These are phyloP conservation scores for Kryptolebias ocellatus DNA, from an alignment of 2,797 vertebrate species.

Conservation along the genomic window DNA sequence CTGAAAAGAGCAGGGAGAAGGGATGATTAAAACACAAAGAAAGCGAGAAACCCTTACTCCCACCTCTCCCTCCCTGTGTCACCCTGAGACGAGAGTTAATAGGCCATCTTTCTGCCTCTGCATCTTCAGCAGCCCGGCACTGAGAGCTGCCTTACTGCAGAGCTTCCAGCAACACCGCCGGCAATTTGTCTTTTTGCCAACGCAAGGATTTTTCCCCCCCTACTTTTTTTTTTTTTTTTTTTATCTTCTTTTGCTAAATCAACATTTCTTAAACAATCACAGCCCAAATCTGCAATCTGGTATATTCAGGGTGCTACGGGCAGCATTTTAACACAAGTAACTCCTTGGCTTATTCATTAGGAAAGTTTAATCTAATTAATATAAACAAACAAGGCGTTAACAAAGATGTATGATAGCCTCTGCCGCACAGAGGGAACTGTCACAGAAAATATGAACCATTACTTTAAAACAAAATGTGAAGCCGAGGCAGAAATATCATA, in stretches of 20 bases:
- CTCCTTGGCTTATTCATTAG: slow-evolving; percentile 34
- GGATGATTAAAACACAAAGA: slow-evolving; percentile 37
- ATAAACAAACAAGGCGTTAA: slow-evolving; percentile 36
- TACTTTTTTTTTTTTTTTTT: slow-evolving; percentile 16
- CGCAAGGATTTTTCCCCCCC: slow-evolving; percentile 12
- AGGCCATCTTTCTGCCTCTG: slow-evolving; percentile 54
- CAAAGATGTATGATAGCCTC: slow-evolving; percentile 11
- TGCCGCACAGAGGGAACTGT: neutral
- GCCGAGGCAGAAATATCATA: too few relatives aligned
- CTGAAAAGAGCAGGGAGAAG: slow-evolving; percentile 8
- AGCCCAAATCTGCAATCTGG: slow-evolving; percentile 33
- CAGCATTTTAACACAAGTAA: slow-evolving; percentile 35
- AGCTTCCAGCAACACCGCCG: slow-evolving; percentile 56
- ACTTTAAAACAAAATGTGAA: neutral
- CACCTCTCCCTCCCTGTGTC: slow-evolving; percentile 46
- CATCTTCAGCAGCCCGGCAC: slow-evolving; percentile 49
- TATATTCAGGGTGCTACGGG: slow-evolving; percentile 21
- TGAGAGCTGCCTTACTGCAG: slow-evolving; percentile 60
- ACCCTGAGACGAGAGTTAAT: slow-evolving; percentile 58
- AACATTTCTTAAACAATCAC: slow-evolving; percentile 57
- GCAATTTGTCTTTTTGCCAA: slow-evolving; percentile 73
- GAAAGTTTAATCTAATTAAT: slow-evolving; percentile 37
- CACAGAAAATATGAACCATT: neutral
- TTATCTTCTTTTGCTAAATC: slow-evolving; percentile 51
- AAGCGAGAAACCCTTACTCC: slow-evolving; percentile 41